Base-by-base conservation (phyloP, 1,140 invertebrate species). In the Hydropsyche tenuis region DNA sequence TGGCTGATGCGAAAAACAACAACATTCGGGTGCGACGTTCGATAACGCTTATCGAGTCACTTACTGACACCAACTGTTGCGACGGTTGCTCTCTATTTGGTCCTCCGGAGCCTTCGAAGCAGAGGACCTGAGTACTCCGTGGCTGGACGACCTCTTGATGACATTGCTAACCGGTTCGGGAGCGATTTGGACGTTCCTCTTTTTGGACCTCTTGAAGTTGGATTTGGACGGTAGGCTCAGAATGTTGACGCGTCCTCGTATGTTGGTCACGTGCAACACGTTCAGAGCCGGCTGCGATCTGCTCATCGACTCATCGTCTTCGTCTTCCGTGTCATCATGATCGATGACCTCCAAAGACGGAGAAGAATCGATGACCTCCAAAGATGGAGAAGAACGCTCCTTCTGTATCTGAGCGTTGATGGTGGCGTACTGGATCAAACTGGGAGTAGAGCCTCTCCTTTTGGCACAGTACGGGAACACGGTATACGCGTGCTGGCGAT, bases 1-100 rank as follows among this genome's bases (percentile, higher is more conserved):
- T 9, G 9, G 30, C 9, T 37, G 30, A 37, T 37, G 30, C 30
- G 9, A 37, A 3, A 37, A 37, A 37, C 30, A 9, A 37, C 9
- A 37, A 37, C 30, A 37, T 37, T 37, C 30, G 30, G 3, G 30
- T 37, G 3, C 9, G 30, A 37, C 30, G 30, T 37, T 37, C 9
- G 30, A 37, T 37, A 3, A 37, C 3, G 9, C 9, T 37, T 37
- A n/a, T n/a, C n/a, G n/a, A n/a, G n/a, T n/a, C 75, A 85, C 85
- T 86, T 82, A 86, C 85, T 83, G 84, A 81, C 85, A 85, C 85
- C 85, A 86, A 66, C 83, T 85, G 80, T 85, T 86, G 60, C 85
- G 80, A 73, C 85, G 84, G 37, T 60, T 60, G 30, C 30, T 37
- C 30, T 9, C 5, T 18, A n/a, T 11, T 56, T 37, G 27, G 45